Evolutionary conservation across 2,113 vertebrate species (phyloP), one percentile per base, ranked within the genome.

Genomic region (Barnardius zonarius): DNA sequence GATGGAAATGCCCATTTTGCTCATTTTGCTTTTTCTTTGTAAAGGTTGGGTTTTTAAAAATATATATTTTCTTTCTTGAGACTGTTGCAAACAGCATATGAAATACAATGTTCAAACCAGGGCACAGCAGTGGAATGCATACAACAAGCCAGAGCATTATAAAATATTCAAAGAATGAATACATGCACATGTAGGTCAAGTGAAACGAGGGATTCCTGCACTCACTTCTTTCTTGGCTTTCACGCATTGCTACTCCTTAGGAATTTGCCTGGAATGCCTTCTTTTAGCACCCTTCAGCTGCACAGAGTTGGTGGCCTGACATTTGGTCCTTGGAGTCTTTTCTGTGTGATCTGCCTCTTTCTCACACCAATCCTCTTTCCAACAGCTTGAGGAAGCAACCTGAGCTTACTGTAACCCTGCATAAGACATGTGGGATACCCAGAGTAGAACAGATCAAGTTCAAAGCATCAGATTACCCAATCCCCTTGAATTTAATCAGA

Each of bases 161-260:
- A 59, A 96, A 97, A 93, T 96, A 93, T 93, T 94, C 75, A 92
- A 76, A 87, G 87, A 90, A 94, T 44, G 63, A 76, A 74, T 63
- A 79, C 14, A 7, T 27, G 19, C 2, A 0, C 66, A 88, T 88
- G 93, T 78, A 95, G 92, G 94, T 93, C 85, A 85, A 83, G 54
- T 19, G 31, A 83, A 90, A 46, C 0, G 17, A 92, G 30, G 12
- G n/a, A 88, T 80, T 54, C 39, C 67, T 74, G 30, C 41, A 92
- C 82, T 85, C 54, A 17, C 39, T 87, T 75, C 22, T 66, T 74
- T 70, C 67, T 70, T 73, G 67, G 48, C 70, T 80, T 33, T 43
- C 81, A 64, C 6, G 27, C 30, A 3, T 43, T 12, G 23, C 33
- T 68, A n/a, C 19, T 81, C 28, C 28, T 49, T 76, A 62, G 24